Percentiles rank a stretch among this genome's conserved stretches.
Conservation (phyloP, 1,140 invertebrate species). For the Drosophila nannoptera region DNA sequence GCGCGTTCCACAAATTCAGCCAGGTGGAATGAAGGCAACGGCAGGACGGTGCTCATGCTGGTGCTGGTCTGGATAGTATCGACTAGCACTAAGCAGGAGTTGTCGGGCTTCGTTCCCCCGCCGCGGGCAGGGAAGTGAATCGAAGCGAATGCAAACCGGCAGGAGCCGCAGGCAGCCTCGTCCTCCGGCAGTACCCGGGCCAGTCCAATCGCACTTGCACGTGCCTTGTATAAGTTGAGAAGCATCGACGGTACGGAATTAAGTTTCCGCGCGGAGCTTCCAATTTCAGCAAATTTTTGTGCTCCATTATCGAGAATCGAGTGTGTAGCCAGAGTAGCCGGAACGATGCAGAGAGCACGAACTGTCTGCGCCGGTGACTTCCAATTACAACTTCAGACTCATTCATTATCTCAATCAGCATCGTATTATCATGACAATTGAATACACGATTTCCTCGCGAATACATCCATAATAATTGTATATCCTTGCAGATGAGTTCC, state of each 20-base stretch:
- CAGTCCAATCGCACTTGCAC: slow-evolving; percentile 38
- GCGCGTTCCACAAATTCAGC: slow-evolving; percentile 60
- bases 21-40: slow-evolving; percentile 47
- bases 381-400: slow-evolving; percentile 51
- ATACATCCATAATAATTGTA: not conserved
- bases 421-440: slow-evolving; percentile 30
- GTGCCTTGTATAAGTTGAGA: slow-evolving; percentile 44
- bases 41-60: slow-evolving; percentile 9
- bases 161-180: slow-evolving; percentile 1
- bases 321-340: slow-evolving; percentile 16
- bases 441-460: not conserved
- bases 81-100: slow-evolving; percentile 19
- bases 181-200: slow-evolving; percentile 12
- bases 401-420: slow-evolving; percentile 42
- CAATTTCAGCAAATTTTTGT: slow-evolving; percentile 29
- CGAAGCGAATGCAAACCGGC: slow-evolving; percentile 10
- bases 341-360: slow-evolving; percentile 17
- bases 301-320: slow-evolving; percentile 17
- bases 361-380: slow-evolving; percentile 40
- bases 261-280: slow-evolving; percentile 45
- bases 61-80: not conserved
- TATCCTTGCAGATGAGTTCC: slow-evolving; percentile 90
- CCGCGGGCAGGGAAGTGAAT: slow-evolving; percentile 12
- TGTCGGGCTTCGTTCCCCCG: not conserved
- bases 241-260: slow-evolving; percentile 53